phyloP scores from a whole-genome alignment of 2,888 invertebrate species.

The Pristionchus fissidentatus region DNA sequence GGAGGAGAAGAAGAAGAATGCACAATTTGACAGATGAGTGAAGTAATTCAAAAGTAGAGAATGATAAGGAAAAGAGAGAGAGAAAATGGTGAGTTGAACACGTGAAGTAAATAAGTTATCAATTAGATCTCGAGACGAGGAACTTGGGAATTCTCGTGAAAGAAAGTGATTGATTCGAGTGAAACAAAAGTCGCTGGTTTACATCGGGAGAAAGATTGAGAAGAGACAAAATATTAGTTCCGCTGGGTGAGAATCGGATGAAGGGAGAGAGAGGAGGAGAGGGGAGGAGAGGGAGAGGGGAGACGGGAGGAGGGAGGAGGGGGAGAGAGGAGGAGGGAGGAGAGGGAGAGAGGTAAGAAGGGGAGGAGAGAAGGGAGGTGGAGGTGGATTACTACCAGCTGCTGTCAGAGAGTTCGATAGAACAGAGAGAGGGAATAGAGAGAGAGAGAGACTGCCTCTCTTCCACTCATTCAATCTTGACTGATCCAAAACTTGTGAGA shows the following conservation, averaged over 20 bases:
- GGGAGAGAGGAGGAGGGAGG: neutral
- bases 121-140: neutral
- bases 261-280: neutral
- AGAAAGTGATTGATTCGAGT: too few species aligned
- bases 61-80: neutral
- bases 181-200: too few species aligned
- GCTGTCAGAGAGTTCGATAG: constrained; percentile 16
- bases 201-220: neutral
- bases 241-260: neutral
- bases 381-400: constrained; percentile 44
- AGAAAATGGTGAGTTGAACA: neutral
- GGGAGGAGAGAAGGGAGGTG: neutral
- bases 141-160: too few species aligned
- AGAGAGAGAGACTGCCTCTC: neutral
- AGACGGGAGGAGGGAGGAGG: neutral
- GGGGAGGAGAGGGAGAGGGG: neutral
- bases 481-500: constrained; percentile 24
- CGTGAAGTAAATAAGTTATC: too few species aligned
- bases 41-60: neutral
- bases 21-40: neutral
- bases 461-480: neutral
- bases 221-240: neutral
- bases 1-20: neutral
- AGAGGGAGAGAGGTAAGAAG: neutral
- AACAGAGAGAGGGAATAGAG: constrained; percentile 15